Conservation (phyloP, 2,113 vertebrate genomes). For the Mohoua ochrocephala region DNA sequence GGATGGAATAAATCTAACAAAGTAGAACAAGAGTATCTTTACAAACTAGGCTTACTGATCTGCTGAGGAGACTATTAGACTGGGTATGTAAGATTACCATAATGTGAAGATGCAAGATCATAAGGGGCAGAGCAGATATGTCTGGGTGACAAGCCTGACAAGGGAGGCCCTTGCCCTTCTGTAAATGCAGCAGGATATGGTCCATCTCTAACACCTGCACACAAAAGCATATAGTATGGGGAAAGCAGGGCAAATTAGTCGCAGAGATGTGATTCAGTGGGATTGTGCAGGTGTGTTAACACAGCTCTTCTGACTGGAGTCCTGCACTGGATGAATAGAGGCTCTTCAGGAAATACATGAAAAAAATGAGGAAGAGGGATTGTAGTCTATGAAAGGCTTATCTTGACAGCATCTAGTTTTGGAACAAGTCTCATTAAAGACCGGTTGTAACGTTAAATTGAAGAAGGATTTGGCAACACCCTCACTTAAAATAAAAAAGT, state of each 20-base stretch:
- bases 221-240: background rate
- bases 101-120: background rate
- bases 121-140: background rate
- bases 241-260: background rate
- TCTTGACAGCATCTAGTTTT: background rate
- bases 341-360: background rate
- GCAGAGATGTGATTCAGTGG: background rate
- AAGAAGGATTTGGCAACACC: background rate
- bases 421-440: background rate
- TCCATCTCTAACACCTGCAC: rapidly evolving
- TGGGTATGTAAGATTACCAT: background rate
- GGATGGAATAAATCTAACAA: background rate
- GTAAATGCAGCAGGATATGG: background rate
- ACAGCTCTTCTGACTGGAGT: background rate
- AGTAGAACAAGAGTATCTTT: background rate
- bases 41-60: background rate
- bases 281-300: background rate
- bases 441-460: background rate
- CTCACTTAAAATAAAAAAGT: background rate
- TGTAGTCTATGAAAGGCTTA: background rate
- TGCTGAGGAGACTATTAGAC: background rate
- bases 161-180: background rate
- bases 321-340: background rate
- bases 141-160: background rate
- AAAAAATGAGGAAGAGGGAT: background rate